Evolutionary conservation across 2,113 vertebrate species (phyloP), one percentile per base, ranked within the genome.

Genomic region (Polyodon spathula): DNA sequence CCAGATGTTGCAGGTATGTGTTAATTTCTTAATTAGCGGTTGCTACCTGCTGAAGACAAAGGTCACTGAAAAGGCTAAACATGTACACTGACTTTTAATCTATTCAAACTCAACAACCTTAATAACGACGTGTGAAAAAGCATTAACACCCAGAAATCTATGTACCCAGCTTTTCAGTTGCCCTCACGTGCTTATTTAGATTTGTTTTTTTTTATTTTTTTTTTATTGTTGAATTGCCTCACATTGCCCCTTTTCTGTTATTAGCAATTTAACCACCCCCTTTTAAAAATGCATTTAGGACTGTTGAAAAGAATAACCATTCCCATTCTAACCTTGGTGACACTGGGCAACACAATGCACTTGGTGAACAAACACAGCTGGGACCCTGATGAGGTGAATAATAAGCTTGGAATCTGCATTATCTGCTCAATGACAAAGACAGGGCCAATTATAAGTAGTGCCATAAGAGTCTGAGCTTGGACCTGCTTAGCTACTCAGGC

Each of bases 281-380:
- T 55, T 8, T 55, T 38, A 17, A 55, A 9, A 55, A 9, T 37
- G n/a, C 53, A 37, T 55, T 37, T 37, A 16, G 27, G 10, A 37
- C 53, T 9, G 2, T 38, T 55, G 53, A 55, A 37, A 55, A 6
- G 4, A 55, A 55, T 55, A 27, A 57, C 44, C 56, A 63, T 57
- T 44, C 54, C 54, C 62, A 56, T 57, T 63, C 44, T 51, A 46
- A 40, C 54, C 54, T 48, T 57, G 62, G 61, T 63, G 61, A 67
- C 54, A 71, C 61, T 71, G 63, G 69, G 65, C 73, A 75, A 69
- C 76, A 80, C 81, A 82, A 79, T 84, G 77, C 62, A 76, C 73
- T 71, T 71, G 67, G 68, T 70, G 76, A 74, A 77, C 80, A 81
- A 86, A 88, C 82, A 84, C 81, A 84, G 86, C 81, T 80, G 80